phyloP scores from a whole-genome alignment of 2,113 vertebrate genomes.

The Myodes glareolus region DNA sequence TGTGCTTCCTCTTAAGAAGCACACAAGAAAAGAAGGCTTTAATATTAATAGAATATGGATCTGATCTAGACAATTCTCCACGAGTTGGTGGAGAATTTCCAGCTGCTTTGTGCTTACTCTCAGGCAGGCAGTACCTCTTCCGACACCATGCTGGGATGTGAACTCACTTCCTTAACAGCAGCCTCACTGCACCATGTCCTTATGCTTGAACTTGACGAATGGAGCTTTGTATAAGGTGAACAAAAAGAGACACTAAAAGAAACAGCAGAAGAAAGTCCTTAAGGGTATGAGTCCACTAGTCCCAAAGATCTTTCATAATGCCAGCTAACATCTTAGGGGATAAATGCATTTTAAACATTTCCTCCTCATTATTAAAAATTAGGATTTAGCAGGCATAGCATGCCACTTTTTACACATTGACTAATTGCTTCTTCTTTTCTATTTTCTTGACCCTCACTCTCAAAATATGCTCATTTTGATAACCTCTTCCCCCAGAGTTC shows the following conservation, averaged over 20 bases:
- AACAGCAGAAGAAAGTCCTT: not conserved
- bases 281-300: not conserved
- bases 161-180: constrained; percentile 62
- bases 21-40: not conserved
- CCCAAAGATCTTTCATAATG: not conserved
- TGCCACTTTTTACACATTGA: not conserved
- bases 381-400: not conserved
- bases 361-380: not conserved
- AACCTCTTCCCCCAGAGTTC: not conserved
- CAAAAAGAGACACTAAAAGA: constrained; percentile 51
- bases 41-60: constrained; percentile 21
- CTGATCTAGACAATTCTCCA: constrained; percentile 35
- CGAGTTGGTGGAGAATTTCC: constrained; percentile 17
- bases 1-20: constrained; percentile 11
- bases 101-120: not conserved
- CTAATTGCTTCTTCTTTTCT: not conserved
- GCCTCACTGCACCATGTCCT: constrained; percentile 41
- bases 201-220: constrained; percentile 81
- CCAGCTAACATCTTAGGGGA: constrained; percentile 32
- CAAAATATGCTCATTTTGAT: constrained; percentile 46
- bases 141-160: not conserved
- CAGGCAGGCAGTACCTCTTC: not conserved
- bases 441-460: constrained; percentile 10
- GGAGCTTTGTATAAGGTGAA: constrained; percentile 48
- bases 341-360: not conserved